Evolutionary conservation across 2,888 invertebrate genomes (phyloP).

Genomic region (Acleris holmiana): DNA sequence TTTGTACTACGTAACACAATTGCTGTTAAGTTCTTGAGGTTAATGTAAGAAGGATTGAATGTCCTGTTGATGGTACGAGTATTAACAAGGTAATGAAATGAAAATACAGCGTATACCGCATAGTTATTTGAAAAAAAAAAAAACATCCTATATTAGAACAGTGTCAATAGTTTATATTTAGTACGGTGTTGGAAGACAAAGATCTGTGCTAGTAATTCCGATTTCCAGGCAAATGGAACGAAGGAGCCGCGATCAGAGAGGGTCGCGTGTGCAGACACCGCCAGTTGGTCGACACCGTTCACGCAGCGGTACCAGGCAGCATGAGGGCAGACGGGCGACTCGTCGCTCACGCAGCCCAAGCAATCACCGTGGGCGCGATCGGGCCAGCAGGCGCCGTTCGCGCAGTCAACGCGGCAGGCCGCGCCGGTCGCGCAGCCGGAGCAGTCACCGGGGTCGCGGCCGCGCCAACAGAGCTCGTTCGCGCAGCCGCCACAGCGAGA

Average conservation of each 20-base stretch:
- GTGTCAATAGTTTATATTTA: too few species aligned
- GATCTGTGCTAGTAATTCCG: constrained; percentile 1
- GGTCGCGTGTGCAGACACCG: constrained; percentile 14
- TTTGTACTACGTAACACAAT: too few species aligned
- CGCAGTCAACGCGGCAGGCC: constrained; percentile 1
- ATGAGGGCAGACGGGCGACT: not conserved
- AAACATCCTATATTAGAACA: too few species aligned
- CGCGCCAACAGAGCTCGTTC: constrained; percentile 10
- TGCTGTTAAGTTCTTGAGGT: too few species aligned
- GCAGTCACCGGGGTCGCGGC: constrained; percentile 6
- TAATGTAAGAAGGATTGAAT: too few species aligned
- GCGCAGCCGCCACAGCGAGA: constrained; percentile 1
- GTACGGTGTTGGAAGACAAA: not conserved
- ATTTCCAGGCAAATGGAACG: constrained; percentile 1
- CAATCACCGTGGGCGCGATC: not conserved
- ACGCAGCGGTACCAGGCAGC: not conserved
- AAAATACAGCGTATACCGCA: too few species aligned
- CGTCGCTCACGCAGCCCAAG: constrained; percentile 5
- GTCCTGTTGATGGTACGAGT: too few species aligned
- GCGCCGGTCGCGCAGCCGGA: constrained; percentile 17
- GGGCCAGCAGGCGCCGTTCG: constrained; percentile 12
- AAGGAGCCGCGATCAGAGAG: not conserved
- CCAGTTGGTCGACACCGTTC: not conserved
- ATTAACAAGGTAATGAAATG: too few species aligned
- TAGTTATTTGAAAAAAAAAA: too few species aligned